Base-by-base conservation (phyloP, 1,140 invertebrate genomes). In the Nasonia giraulti region DNA sequence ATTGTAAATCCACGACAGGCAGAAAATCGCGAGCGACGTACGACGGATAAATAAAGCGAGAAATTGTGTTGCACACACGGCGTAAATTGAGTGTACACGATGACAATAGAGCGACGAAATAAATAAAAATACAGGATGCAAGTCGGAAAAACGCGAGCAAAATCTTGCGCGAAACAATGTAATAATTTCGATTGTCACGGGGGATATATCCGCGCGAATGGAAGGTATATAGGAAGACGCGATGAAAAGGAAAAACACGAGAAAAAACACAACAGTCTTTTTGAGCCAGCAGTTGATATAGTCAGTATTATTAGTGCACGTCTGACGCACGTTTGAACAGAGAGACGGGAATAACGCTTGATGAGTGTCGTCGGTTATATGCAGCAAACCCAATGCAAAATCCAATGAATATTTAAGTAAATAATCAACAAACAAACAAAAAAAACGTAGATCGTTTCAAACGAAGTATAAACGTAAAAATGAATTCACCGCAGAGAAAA, bases 51-150 rank as follows among this genome's bases (percentile, higher is more conserved):
- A 37, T 37, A 37, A 62, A 68, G 31, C 55, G n/a, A 82, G 40
- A 75, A 62, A 27, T 10, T 37, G 14, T 47, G 68, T 3, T 33
- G 27, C 31, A 31, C 8, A 44, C 40, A 55, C 20, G 2, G 79
- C 76, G 82, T 82, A 33, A 74, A 83, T 86, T 88, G 68, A 44
- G 68, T 68, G 84, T 80, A 87, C 76, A 86, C 79, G 87, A 87
- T 88, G 87, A 89, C 87, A 88, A 88, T 89, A 89, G 85, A 73
- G 80, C 12, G 8, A 23, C 31, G 33, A 69, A n/a, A 68, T 74
- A 73, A 27, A 73, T 7, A 27, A 10, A 11, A 69, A 69, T 17
- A 37, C 33, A 37, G 3, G 33, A 27, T 23, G 66, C n/a, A 27
- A 27, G 5, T 11, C 3, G 7, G 2, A 33, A 74, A 83, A 86